Base-by-base conservation (phyloP, 2,797 vertebrate species). In the Amazonetta brasiliensis region DNA sequence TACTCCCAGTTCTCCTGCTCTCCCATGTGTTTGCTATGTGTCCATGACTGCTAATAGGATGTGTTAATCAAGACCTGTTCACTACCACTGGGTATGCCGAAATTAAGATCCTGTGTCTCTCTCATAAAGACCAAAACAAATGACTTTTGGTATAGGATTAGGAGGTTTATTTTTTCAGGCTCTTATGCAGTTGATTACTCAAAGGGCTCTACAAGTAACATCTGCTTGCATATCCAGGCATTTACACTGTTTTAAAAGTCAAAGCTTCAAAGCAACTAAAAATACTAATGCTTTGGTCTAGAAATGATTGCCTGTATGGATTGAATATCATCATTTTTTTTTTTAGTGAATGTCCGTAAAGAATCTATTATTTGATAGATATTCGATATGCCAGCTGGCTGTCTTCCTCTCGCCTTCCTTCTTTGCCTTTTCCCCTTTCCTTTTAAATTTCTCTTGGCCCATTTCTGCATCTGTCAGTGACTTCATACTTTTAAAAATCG, bases 401-500 rank as follows among this genome's bases (percentile, higher is more conserved):
- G 6, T 67, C 59, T 73, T 68, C 14, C 33, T 69, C 74, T 56
- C 14, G 5, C 39, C 31, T 64, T 64, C 20, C 30, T 43, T 64
- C 28, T 30, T 64, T 64, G 39, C 20, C 13, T 43, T 43, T 15
- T 8, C 7, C 62, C 30, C 28, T 21, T 31, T 64, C 12, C 20
- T 43, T 64, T 43, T 22, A 31, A 15, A 59, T 52, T 84, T 39
- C 15, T 82, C 63, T 62, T 59, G 23, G 59, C 43, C 22, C 23
- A 46, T 58, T 90, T 92, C 55, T 89, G n/a, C 33, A 79, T 46
- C 58, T 81, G 21, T 26, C 50, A 74, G 43, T 59, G 43, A 43
- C 71, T 94, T 52, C 9, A 26, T 8, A 26, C 39, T 76, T 75
- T 69, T 76, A 82, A 84, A 94, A 86, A 28, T 25, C 23, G 52